phyloP scores from a whole-genome alignment of 2,888 invertebrate genomes.

The Zaprionus obscuricornis region DNA sequence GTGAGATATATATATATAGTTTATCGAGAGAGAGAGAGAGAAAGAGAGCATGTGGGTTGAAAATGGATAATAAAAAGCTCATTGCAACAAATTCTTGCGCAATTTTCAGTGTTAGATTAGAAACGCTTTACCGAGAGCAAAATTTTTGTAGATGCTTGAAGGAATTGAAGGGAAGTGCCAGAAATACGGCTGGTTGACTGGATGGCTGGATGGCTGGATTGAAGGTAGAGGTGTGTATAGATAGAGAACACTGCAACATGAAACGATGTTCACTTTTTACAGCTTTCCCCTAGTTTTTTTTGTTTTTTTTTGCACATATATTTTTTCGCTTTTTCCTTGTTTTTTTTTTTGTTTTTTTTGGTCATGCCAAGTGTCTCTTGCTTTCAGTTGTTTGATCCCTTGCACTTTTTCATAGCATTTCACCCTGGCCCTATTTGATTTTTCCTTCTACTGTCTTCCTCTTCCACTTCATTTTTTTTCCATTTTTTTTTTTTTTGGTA shows the following conservation, averaged over 20 bases:
- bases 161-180: too few relatives aligned
- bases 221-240: background rate
- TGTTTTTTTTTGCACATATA: slow-evolving; percentile 2
- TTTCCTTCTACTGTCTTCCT: slow-evolving; percentile 15
- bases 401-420: slow-evolving; percentile 72
- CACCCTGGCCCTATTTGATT: slow-evolving; percentile 26
- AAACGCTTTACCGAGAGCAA: slow-evolving; percentile 39
- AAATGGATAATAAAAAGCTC: slow-evolving; percentile 78
- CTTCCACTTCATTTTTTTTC: slow-evolving; percentile 20
- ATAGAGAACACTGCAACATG: slow-evolving; percentile 31
- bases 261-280: slow-evolving; percentile 45
- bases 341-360: slow-evolving; percentile 27
- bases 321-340: background rate
- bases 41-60: slow-evolving; percentile 39
- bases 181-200: slow-evolving; percentile 1
- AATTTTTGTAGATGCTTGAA: too few relatives aligned
- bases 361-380: slow-evolving; percentile 47
- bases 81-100: slow-evolving; percentile 77
- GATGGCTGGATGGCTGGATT: background rate
- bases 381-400: slow-evolving; percentile 68
- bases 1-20: slow-evolving; percentile 12
- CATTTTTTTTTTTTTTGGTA: slow-evolving; percentile 13
- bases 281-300: slow-evolving; percentile 2
- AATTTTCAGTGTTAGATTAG: slow-evolving; percentile 77
- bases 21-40: slow-evolving; percentile 5